Conservation (phyloP, 2,888 invertebrate genomes). For the Catocala fraxini region DNA sequence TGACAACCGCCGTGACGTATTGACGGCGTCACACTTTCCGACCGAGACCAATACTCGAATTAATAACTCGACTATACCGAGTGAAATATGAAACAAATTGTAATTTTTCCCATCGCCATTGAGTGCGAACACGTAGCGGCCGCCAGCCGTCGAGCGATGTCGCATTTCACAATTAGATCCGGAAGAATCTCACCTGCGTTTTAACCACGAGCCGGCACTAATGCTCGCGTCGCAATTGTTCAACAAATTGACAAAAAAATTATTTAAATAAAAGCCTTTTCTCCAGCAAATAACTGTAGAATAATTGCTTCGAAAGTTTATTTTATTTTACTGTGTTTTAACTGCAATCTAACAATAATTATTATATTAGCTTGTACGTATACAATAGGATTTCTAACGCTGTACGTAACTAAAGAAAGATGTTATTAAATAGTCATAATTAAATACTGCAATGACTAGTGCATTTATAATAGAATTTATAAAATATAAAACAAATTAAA, state of each 20-base stretch:
- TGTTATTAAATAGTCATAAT: background rate
- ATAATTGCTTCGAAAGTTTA: slow-evolving; percentile 39
- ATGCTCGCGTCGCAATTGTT: slow-evolving; percentile 60
- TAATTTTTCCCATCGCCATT: slow-evolving; percentile 50
- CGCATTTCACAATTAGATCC: slow-evolving; percentile 79
- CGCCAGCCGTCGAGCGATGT: slow-evolving; percentile 51
- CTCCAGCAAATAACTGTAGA: slow-evolving; percentile 40
- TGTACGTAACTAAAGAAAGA: background rate
- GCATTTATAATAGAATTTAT: no score
- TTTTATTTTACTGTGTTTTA: slow-evolving; percentile 28
- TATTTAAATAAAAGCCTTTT: slow-evolving; percentile 55
- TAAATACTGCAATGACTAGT: slow-evolving; percentile 5
- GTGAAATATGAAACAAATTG: slow-evolving; percentile 63
- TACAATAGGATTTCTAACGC: slow-evolving; percentile 20
- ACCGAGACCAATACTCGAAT: slow-evolving; percentile 65
- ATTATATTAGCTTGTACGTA: slow-evolving; percentile 21
- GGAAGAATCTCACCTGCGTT: slow-evolving; percentile 73
- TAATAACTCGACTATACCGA: slow-evolving; percentile 53
- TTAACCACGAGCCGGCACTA: slow-evolving; percentile 69
- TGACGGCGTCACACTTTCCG: slow-evolving; percentile 69
- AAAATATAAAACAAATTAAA: slow-evolving; percentile 35
- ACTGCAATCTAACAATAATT: slow-evolving; percentile 25
- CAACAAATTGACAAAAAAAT: slow-evolving; percentile 59
- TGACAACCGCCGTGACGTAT: slow-evolving; percentile 81
- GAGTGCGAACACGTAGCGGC: slow-evolving; percentile 45